Conservation (phyloP, 2,113 vertebrate genomes). For the Heterochromis multidens region DNA sequence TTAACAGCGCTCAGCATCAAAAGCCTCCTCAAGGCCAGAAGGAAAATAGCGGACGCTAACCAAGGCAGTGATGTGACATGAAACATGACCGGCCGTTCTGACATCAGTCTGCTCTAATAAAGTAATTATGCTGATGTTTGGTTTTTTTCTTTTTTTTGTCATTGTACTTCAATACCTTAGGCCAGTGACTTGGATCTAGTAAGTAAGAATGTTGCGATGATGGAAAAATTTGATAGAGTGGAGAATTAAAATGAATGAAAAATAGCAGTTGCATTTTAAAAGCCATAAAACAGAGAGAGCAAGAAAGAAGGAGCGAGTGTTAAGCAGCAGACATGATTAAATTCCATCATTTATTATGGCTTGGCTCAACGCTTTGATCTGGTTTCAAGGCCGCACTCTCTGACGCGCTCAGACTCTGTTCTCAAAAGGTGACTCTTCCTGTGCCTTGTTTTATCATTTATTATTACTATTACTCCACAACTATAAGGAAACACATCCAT, state of each 20-base stretch:
- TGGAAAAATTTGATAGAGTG: constrained; percentile 16
- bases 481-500: constrained; percentile 29
- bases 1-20: constrained; percentile 9
- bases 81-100: constrained; percentile 3
- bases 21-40: not conserved
- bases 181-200: constrained; percentile 31
- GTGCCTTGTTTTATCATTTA: constrained; percentile 63
- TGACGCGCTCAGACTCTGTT: constrained; percentile 28
- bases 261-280: constrained; percentile 28
- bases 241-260: constrained; percentile 28
- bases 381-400: constrained; percentile 66
- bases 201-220: not conserved
- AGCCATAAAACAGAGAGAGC: constrained; percentile 8
- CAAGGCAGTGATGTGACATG: constrained; percentile 36
- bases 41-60: constrained; percentile 9
- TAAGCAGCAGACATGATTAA: constrained; percentile 62
- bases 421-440: constrained; percentile 63
- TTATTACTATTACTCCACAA: constrained; percentile 48
- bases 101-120: constrained; percentile 41
- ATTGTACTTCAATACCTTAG: constrained; percentile 3
- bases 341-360: constrained; percentile 65
- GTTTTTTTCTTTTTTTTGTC: not conserved
- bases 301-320: not conserved
- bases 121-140: constrained; percentile 32
- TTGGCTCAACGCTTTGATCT: constrained; percentile 60